phyloP scores from a whole-genome alignment of 2,888 invertebrate genomes.

The Caprella mutica region DNA sequence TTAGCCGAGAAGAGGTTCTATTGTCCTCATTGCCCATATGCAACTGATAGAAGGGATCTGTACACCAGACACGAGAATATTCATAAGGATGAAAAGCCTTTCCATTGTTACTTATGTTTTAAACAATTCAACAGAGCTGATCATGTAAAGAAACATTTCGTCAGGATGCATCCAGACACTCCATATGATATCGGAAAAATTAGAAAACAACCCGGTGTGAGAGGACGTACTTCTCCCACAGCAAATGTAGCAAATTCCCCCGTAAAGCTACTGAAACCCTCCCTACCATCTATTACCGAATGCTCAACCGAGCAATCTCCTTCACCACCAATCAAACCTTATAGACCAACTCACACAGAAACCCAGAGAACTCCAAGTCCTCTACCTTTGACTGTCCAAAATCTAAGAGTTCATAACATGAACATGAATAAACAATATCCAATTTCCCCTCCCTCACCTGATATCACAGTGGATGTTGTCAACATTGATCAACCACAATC shows the following conservation, averaged over 20 bases:
- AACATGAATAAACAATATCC: not conserved
- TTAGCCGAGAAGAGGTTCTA: constrained; percentile 52
- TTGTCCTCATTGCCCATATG: constrained; percentile 78
- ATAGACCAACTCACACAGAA: not conserved
- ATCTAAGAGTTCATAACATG: constrained; percentile 9
- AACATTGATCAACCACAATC: not conserved
- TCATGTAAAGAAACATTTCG: constrained; percentile 86
- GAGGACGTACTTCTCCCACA: constrained; percentile 12
- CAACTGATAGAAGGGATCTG: constrained; percentile 78
- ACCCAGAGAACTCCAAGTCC: not conserved
- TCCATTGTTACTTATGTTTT: constrained; percentile 82
- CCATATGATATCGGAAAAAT: constrained; percentile 54
- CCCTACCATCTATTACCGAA: constrained; percentile 35
- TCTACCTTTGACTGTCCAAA: constrained; percentile 5
- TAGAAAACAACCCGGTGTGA: constrained; percentile 35
- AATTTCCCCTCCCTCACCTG: not conserved
- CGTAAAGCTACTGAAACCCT: not conserved
- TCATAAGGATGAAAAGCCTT: constrained; percentile 84
- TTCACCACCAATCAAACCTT: constrained; percentile 35
- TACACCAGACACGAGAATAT: constrained; percentile 87
- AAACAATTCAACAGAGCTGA: constrained; percentile 89
- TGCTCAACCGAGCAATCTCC: constrained; percentile 38
- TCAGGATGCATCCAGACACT: constrained; percentile 81
- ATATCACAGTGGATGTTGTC: constrained; percentile 6
- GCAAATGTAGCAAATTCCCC: constrained; percentile 6